These are phyloP conservation scores for Neosilurus mollespiculum DNA, from an alignment of 2,797 vertebrate species.

Conservation along the genomic window DNA sequence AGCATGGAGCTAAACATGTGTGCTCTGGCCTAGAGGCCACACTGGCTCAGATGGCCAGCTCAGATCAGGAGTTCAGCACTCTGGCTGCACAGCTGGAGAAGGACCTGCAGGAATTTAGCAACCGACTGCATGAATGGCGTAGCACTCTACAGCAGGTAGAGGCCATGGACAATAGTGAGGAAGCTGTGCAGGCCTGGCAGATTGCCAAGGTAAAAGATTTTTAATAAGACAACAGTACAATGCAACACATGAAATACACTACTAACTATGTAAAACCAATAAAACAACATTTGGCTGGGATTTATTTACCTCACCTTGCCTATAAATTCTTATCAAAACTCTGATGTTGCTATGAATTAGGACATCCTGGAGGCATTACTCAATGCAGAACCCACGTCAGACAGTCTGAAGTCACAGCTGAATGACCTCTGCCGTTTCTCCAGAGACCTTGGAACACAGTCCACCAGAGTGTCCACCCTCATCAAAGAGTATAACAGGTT, in stretches of 20 bases:
- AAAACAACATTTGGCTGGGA: neutral
- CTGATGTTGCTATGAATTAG: conserved; percentile 65
- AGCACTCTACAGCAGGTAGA: conserved; percentile 73
- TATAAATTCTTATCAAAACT: neutral
- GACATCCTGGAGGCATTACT: conserved; percentile 82
- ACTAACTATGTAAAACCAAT: neutral
- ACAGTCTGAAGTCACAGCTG: conserved; percentile 88
- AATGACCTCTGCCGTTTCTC: conserved; percentile 95
- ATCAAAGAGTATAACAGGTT: conserved; percentile 98
- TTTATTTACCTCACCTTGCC: neutral
- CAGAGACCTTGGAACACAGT: conserved; percentile 86
- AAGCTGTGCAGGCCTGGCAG: conserved; percentile 85
- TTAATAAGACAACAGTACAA: neutral
- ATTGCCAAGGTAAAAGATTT: conserved; percentile 77
- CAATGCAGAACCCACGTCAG: conserved; percentile 86
- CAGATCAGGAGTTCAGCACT: conserved; percentile 85
- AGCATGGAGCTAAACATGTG: conserved; percentile 78
- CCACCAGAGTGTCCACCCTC: conserved; percentile 86
- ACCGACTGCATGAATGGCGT: conserved; percentile 76
- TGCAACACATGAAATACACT: neutral
- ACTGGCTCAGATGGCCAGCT: conserved; percentile 84
- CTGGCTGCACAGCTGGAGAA: conserved; percentile 81
- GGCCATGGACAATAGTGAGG: conserved; percentile 77
- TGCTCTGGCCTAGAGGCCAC: conserved; percentile 77
- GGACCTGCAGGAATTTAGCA: conserved; percentile 74